Percentiles rank a stretch among this genome's conserved stretches.
phyloP scores from a whole-genome alignment of 2,113 vertebrate genomes.

The Chunga burmeisteri region DNA sequence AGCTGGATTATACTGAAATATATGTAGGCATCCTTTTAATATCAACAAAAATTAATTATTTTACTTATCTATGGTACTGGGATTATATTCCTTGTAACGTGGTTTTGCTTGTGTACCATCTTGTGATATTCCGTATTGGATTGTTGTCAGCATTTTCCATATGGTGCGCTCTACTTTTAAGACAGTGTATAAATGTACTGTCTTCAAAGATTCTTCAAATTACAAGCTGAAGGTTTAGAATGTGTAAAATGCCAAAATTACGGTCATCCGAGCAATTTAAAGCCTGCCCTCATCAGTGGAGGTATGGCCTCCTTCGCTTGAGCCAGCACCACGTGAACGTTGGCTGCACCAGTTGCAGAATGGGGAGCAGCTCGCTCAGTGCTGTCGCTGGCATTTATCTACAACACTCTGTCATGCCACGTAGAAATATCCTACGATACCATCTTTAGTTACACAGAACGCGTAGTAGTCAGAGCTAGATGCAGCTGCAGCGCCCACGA shows the following conservation, averaged over 20 bases:
- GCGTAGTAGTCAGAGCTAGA: not conserved
- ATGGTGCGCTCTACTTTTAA: not conserved
- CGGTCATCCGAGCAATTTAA: not conserved
- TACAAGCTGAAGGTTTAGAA: not conserved
- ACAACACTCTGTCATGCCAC: not conserved
- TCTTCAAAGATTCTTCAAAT: not conserved
- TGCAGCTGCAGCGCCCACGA: not conserved
- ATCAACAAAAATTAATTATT: not conserved
- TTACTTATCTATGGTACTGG: not conserved
- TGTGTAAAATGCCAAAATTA: not conserved
- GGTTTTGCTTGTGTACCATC: not conserved
- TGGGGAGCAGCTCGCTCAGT: not conserved
- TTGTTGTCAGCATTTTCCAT: not conserved
- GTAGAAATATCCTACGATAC: not conserved
- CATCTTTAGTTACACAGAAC: not conserved
- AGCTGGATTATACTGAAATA: not conserved
- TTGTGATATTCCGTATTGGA: not conserved
- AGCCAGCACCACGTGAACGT: accelerated
- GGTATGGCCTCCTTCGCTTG: not conserved
- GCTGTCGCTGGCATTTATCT: not conserved
- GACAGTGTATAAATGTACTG: not conserved
- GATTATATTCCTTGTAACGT: not conserved
- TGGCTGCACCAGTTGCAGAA: not conserved
- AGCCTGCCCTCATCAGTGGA: not conserved
- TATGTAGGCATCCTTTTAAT: not conserved